Conservation (phyloP, 1,140 invertebrate species). For the Magallana angulata region DNA sequence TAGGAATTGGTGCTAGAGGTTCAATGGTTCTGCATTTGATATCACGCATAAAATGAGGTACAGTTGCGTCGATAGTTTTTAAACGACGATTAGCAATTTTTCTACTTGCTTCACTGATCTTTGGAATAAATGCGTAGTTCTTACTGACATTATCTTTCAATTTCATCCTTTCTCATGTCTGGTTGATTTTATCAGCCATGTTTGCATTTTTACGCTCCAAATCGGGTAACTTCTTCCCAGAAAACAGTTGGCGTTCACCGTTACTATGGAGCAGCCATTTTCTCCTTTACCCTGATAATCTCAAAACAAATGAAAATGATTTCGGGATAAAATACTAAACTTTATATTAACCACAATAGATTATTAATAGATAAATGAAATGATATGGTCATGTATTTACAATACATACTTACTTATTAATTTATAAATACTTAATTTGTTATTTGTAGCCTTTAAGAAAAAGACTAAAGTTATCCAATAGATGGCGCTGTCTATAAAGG, state of each 20-base stretch:
- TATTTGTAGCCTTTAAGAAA: too few relatives aligned
- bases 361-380: too few relatives aligned
- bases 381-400: too few relatives aligned
- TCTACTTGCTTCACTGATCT: conserved; percentile 71
- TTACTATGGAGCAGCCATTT: conserved; percentile 71
- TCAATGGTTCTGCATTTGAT: conserved; percentile 63
- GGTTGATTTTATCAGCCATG: conserved; percentile 43
- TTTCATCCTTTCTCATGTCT: conserved; percentile 70
- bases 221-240: conserved; percentile 36
- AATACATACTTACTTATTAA: too few relatives aligned
- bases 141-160: conserved; percentile 62
- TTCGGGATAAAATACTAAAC: too few relatives aligned
- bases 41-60: conserved; percentile 71
- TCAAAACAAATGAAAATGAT: background rate
- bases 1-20: conserved; percentile 62
- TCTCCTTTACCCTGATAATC: conserved; percentile 17
- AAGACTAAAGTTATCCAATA: too few relatives aligned
- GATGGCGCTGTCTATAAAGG: too few relatives aligned
- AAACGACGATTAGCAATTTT: conserved; percentile 65
- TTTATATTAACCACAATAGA: too few relatives aligned
- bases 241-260: conserved; percentile 55
- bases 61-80: conserved; percentile 47
- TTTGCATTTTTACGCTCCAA: conserved; percentile 52
- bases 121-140: conserved; percentile 66
- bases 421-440: too few relatives aligned